Base-by-base conservation (phyloP, 2,113 vertebrate species). In the Myiopsitta monachus region DNA sequence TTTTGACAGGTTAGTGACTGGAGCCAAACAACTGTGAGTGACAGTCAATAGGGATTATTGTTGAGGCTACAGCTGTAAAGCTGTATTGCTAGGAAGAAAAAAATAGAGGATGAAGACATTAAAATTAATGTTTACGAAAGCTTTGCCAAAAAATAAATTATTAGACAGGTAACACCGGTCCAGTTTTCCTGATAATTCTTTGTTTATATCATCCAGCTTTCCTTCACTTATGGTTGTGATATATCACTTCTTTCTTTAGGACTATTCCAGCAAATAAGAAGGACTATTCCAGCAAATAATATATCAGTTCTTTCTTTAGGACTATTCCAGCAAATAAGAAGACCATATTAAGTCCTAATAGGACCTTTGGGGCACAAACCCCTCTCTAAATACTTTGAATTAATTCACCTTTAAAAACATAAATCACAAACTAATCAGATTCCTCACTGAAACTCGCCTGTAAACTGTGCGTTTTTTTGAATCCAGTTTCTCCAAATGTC, bases 341-440 rank as follows among this genome's bases (percentile, higher is more conserved):
- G 73, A 86, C 54, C 67, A 66, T 70, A 81, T 74, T 88, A 93
- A 95, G 85, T 36, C 75, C 78, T 94, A 93, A 91, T 31, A 90
- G 83, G 74, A 91, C 67, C 59, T 93, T 47, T 57, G 83, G 54
- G 74, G 57, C 61, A 92, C 57, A 87, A 92, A 96, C 43, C 70
- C 62, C 62, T 87, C n/a, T 83, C 43, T 86, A 96, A 95, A 95
- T 86, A 78, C 72, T 96, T 97, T 79, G 77, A 92, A 95, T 97
- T 95, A 21, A 80, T 96, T 96, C 24, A 26, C 67, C 77, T 96
- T 95, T 95, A 96, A 94, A 95, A 95, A 70, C n/a, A 92, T 94
- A 97, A 96, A 96, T 97, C 28, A 94, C n/a, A 46, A 92, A 77
- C 52, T 96, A 96, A 95, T 95, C 70, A 92, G 87, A 94, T 88